Evolutionary conservation across 2,888 invertebrate genomes (phyloP).

Genomic region (Tachina lurida): DNA sequence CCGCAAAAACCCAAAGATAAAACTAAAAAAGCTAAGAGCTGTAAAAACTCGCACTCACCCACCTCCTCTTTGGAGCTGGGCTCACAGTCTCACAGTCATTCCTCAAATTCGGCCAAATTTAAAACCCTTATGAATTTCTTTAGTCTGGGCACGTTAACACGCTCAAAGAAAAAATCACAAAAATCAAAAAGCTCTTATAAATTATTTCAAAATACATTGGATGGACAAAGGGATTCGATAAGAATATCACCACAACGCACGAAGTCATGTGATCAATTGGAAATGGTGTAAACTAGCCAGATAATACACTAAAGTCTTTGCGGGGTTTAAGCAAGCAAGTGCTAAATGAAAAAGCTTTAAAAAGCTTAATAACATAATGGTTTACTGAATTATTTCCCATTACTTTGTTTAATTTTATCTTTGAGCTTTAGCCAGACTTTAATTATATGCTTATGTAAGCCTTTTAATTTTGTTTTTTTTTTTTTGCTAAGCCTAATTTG

Average conservation of each 20-base stretch:
- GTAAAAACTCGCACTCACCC: conserved; percentile 19
- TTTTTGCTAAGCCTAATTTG: background rate
- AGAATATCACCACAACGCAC: conserved; percentile 75
- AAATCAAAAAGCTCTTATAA: conserved; percentile 77
- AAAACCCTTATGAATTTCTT: conserved; percentile 73
- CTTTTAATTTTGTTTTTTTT: background rate
- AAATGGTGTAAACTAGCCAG: conserved; percentile 73
- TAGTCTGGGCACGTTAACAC: conserved; percentile 74
- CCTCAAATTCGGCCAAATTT: conserved; percentile 72
- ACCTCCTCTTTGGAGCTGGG: conserved; percentile 1
- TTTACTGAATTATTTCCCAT: background rate
- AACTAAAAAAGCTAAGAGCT: conserved; percentile 54
- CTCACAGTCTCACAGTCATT: conserved; percentile 51
- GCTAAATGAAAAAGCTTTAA: background rate
- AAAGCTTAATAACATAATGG: background rate
- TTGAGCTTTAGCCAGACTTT: background rate
- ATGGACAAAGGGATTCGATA: conserved; percentile 71
- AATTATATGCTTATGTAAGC: background rate
- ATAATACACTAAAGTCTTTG: too few relatives aligned
- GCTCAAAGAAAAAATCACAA: conserved; percentile 79
- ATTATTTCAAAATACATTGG: conserved; percentile 76
- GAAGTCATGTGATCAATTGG: conserved; percentile 80
- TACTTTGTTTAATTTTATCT: background rate
- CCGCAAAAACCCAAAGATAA: conserved; percentile 69
- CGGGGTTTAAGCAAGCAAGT: background rate